phyloP scores from a whole-genome alignment of 2,797 vertebrate species.

The Tolypeutes matacus region DNA sequence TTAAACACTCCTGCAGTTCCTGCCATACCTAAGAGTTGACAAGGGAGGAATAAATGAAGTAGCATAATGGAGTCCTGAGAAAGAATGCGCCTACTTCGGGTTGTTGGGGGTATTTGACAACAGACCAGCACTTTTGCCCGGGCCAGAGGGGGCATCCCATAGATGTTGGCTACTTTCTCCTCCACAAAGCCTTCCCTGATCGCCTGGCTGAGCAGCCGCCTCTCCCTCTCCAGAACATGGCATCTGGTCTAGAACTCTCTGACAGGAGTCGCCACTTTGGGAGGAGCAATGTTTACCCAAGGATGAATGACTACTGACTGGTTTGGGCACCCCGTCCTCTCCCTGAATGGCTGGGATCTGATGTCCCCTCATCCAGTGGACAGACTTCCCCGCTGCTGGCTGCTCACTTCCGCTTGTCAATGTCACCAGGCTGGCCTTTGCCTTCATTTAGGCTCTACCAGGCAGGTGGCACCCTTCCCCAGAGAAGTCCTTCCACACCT shows the following conservation, averaged over 20 bases:
- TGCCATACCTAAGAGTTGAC: not conserved
- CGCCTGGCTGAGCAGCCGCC: not conserved
- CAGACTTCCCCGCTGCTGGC: not conserved
- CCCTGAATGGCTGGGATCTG: not conserved
- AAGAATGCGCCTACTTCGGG: not conserved
- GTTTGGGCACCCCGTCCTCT: not conserved
- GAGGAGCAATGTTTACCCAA: too few species aligned
- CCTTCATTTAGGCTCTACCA: not conserved
- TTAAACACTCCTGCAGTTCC: not conserved
- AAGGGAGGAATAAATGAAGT: not conserved
- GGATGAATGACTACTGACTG: accelerated
- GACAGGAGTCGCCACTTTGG: not conserved
- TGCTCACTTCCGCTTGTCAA: too few species aligned
- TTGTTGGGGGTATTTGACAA: not conserved
- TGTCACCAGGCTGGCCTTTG: not conserved
- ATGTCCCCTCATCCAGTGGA: not conserved
- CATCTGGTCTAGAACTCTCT: not conserved
- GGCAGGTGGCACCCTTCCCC: not conserved
- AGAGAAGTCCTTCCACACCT: not conserved
- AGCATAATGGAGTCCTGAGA: not conserved
- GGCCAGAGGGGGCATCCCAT: not conserved
- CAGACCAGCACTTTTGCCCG: not conserved
- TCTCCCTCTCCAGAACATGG: not conserved
- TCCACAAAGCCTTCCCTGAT: not conserved
- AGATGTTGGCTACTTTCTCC: not conserved